Evolutionary conservation across 2,888 invertebrate genomes (phyloP), one percentile per base, ranked within the genome.

Genomic region (Sinelater perroti): DNA sequence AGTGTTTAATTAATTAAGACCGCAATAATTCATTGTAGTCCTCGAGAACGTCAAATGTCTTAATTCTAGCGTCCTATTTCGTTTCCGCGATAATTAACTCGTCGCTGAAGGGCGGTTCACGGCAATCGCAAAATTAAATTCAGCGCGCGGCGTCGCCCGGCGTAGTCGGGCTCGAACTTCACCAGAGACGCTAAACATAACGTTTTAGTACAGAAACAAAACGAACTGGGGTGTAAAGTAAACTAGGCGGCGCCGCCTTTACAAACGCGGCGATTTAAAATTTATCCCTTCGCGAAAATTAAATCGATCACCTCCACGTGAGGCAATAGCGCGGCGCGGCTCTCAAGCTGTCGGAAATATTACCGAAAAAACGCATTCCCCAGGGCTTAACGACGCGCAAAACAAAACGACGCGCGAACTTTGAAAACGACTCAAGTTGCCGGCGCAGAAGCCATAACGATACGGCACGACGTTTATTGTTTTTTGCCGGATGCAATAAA

Each of bases 21-120:
- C 59, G 72, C 68, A 72, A 70, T 71, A 71, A 71, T 69, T 62
- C 59, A 59, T 52, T 53, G 59, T 56, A 56, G 56, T 56, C 62
- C 72, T 72, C 69, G 67, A 68, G 66, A 67, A 72, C 72, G 73
- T 73, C 72, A 72, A 74, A 72, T 70, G 72, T 72, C 74, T 73
- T 74, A 72, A 72, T 73, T 72, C 69, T 65, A 64, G 66, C 66
- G 64, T 67, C 65, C 67, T 68, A 67, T 71, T 69, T 70, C 69
- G 71, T 72, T 72, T 66, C 66, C 68, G 65, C 68, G 70, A 73
- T 73, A 72, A 74, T 74, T 74, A 74, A 74, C 69, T 70, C 69
- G 72, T 72, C 72, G 68, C 70, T 66, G 61, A 46, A 53, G 60
- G 57, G 60, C 57, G 60, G 56, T 64, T 64, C 55, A 53, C 52